These are phyloP conservation scores for Aphidius colemani DNA, from an alignment of 2,888 invertebrate genomes.

Conservation along the genomic window DNA sequence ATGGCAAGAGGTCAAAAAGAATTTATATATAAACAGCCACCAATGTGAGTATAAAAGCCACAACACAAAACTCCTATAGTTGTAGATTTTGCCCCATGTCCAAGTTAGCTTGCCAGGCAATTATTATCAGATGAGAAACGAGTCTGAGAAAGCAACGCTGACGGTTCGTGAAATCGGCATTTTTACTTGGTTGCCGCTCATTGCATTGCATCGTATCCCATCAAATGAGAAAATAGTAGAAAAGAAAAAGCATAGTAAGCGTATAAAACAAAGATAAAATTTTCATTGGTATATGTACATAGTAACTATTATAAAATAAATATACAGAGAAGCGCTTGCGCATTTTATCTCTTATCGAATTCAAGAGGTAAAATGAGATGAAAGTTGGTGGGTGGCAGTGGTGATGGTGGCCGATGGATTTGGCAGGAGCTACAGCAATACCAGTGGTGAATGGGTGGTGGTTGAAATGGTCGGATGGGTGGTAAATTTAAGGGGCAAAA, in stretches of 20 bases:
- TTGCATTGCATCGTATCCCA: conserved; percentile 22
- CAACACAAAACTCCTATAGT: conserved; percentile 18
- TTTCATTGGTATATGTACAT: too few species aligned
- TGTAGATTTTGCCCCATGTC: conserved; percentile 24
- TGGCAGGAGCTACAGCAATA: conserved; percentile 21
- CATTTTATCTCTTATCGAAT: conserved; percentile 55
- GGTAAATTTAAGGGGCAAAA: conserved; percentile 23
- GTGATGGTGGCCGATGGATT: conserved; percentile 35
- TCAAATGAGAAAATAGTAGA: conserved; percentile 10
- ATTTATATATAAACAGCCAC: too few species aligned
- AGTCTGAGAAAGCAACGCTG: conserved; percentile 40
- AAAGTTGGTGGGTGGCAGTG: conserved; percentile 34
- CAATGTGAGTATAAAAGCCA: background rate
- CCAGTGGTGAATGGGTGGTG: conserved; percentile 28
- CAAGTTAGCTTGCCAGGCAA: conserved; percentile 32
- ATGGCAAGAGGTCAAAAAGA: too few species aligned
- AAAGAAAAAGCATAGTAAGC: conserved; percentile 15
- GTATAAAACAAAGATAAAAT: background rate
- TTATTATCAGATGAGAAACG: conserved; percentile 46
- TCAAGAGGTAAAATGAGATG: conserved; percentile 51
- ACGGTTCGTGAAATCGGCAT: conserved; percentile 35
- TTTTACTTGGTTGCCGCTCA: conserved; percentile 13
- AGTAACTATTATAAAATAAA: too few species aligned
- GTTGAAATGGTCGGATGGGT: conserved; percentile 28
- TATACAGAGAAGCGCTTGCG: conserved; percentile 40